These are phyloP conservation scores for Chesias legatella DNA, from an alignment of 2,888 invertebrate genomes.

Conservation along the genomic window DNA sequence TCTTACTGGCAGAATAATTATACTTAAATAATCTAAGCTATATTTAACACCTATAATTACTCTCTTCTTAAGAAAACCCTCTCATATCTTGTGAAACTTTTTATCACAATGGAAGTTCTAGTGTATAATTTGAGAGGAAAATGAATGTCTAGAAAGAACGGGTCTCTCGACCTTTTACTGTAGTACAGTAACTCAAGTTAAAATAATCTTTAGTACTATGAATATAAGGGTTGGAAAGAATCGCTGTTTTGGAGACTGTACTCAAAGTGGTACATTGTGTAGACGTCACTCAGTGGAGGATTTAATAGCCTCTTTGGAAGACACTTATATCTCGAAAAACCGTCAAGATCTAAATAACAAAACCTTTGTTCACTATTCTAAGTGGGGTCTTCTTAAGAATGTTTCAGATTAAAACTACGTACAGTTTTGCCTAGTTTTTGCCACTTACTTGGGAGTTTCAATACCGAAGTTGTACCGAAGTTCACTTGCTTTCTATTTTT, in stretches of 20 bases:
- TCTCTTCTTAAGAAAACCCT: background rate
- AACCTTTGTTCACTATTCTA: conserved; percentile 24
- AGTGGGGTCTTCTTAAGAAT: conserved; percentile 7
- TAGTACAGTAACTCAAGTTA: conserved; percentile 10
- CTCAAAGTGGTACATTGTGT: conserved; percentile 28
- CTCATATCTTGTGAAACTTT: background rate
- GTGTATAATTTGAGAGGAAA: conserved; percentile 33
- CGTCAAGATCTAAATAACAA: conserved; percentile 23
- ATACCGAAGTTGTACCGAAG: too few relatives aligned
- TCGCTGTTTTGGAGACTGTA: conserved; percentile 4
- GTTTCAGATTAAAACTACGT: conserved; percentile 3
- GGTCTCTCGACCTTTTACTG: conserved; percentile 33
- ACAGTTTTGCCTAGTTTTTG: background rate
- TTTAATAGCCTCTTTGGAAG: conserved; percentile 49
- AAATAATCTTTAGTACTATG: conserved; percentile 5
- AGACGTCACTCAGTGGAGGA: conserved; percentile 36
- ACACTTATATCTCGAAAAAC: conserved; percentile 42
- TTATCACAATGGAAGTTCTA: conserved; percentile 8
- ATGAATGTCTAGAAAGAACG: conserved; percentile 29
- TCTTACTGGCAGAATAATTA: too few relatives aligned
- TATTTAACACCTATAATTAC: too few relatives aligned
- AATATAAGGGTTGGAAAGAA: conserved; percentile 9
- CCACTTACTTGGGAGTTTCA: too few relatives aligned
- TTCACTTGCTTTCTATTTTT: too few relatives aligned
- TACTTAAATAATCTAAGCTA: too few relatives aligned